Conservation (phyloP, 2,113 vertebrate genomes). For the Stictonetta naevosa region DNA sequence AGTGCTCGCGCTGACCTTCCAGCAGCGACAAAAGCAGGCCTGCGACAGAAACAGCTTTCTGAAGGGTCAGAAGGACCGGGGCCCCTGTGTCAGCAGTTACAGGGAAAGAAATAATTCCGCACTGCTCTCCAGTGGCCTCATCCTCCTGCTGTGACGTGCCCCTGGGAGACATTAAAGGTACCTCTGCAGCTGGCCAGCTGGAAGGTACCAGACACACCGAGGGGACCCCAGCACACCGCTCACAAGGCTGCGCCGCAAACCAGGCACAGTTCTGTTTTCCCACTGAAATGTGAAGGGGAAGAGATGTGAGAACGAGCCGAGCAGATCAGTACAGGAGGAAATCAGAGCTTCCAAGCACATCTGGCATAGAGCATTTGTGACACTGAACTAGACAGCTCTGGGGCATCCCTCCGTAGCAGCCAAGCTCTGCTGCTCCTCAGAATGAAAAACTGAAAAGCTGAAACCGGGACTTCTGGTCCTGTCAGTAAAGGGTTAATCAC, state of each 20-base stretch:
- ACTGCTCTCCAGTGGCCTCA: rapidly evolving
- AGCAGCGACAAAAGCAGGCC: background rate
- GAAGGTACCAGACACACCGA: background rate
- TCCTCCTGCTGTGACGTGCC: background rate
- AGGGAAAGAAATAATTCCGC: background rate
- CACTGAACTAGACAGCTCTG: rapidly evolving
- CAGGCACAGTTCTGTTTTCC: background rate
- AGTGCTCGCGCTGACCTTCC: rapidly evolving
- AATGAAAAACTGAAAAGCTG: background rate
- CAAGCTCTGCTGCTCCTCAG: background rate
- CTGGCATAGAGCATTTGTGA: rapidly evolving
- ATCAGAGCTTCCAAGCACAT: rapidly evolving
- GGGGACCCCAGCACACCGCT: background rate
- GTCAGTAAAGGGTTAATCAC: background rate
- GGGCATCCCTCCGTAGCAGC: background rate
- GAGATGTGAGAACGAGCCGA: background rate
- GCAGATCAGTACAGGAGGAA: rapidly evolving
- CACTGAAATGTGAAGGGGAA: rapidly evolving
- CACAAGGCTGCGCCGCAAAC: background rate
- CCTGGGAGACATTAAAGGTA: background rate
- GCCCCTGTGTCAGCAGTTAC: background rate
- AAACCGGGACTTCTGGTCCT: background rate
- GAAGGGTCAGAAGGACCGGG: background rate
- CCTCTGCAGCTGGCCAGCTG: rapidly evolving
- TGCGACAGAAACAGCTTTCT: background rate